Conservation (phyloP, 2,797 vertebrate genomes). For the Macrochelys suwanniensis region DNA sequence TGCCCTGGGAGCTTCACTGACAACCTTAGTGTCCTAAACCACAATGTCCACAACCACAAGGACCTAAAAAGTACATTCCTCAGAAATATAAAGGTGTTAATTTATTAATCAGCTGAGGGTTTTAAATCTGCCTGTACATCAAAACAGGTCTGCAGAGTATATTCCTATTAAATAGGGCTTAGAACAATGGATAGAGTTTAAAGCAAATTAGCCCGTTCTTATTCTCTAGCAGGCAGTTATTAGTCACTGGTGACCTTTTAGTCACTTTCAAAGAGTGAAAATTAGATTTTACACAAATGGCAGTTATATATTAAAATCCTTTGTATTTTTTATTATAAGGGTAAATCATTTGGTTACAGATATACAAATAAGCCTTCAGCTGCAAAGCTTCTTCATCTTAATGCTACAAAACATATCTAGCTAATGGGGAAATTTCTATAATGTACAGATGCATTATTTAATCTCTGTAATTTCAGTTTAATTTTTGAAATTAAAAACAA, state of each 20-base stretch:
- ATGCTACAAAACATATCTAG: neutral
- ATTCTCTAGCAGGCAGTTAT: neutral
- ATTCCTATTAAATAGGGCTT: neutral
- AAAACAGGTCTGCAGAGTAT: neutral
- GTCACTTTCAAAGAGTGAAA: neutral
- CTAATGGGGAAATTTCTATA: neutral
- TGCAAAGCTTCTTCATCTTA: neutral
- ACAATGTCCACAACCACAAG: neutral
- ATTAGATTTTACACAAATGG: neutral
- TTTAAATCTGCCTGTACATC: neutral
- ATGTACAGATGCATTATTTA: neutral
- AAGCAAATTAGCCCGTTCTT: slow-evolving; percentile 42
- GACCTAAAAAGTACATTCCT: neutral
- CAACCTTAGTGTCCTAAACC: neutral
- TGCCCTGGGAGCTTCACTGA: neutral
- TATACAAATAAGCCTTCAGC: neutral
- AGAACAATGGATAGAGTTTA: neutral
- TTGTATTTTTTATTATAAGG: neutral
- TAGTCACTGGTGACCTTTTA: neutral
- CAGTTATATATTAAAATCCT: neutral
- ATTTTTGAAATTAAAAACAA: neutral
- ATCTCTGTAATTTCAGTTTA: neutral
- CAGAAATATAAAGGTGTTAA: neutral
- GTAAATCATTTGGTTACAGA: neutral
- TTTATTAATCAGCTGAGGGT: neutral